These are phyloP conservation scores for Oreochromis grahami DNA, from an alignment of 2,797 vertebrate genomes.

Conservation along the genomic window DNA sequence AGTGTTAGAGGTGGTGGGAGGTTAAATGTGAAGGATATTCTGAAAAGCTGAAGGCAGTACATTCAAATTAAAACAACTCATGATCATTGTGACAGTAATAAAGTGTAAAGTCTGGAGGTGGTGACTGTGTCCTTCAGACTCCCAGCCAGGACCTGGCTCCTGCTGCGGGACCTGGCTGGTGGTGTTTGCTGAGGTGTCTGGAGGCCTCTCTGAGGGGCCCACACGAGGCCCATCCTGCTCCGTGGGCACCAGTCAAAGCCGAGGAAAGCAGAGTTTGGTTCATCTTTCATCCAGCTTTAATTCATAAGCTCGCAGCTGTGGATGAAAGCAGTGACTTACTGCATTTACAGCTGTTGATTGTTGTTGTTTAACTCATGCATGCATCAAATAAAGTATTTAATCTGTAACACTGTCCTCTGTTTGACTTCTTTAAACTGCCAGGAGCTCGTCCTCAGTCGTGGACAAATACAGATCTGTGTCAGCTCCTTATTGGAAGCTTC, in stretches of 20 bases:
- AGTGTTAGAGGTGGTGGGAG: background rate
- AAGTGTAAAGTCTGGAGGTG: background rate
- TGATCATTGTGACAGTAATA: background rate
- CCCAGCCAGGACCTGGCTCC: accelerated
- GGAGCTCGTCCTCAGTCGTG: accelerated
- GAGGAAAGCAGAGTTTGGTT: accelerated
- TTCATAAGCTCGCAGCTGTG: background rate
- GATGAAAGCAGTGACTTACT: background rate
- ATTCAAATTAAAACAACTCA: background rate
- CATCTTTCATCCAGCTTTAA: background rate
- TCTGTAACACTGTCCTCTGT: accelerated
- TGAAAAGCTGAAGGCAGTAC: background rate
- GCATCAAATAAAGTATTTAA: background rate
- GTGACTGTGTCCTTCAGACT: background rate
- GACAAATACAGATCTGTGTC: background rate
- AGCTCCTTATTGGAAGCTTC: accelerated
- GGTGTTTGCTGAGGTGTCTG: accelerated
- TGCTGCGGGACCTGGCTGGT: accelerated
- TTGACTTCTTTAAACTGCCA: background rate
- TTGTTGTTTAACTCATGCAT: background rate
- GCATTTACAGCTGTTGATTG: background rate
- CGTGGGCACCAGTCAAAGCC: background rate
- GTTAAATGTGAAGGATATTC: background rate
- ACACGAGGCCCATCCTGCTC: background rate
- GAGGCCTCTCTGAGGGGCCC: accelerated